Evolutionary conservation across 2,888 invertebrate genomes (phyloP), one percentile per base, ranked within the genome.

Genomic region (Amphipoea lucens): DNA sequence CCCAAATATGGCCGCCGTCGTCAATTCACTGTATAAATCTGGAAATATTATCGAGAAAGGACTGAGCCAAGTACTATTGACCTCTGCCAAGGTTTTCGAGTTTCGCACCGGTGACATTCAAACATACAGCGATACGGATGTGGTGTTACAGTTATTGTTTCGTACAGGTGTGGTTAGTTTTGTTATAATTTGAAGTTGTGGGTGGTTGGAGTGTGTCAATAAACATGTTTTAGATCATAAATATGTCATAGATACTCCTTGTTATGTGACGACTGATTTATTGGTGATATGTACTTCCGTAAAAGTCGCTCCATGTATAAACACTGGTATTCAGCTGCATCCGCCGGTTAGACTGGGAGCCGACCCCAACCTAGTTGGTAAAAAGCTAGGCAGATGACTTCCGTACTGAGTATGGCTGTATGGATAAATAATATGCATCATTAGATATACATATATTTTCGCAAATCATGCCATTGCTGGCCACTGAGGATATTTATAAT

Each of bases 81-180:
- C 95, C 95, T 92, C 88, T 45, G 71, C 87, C 95, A 95, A 95
- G 95, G 95, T 88, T 92, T 91, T 89, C 92, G 83, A 91, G 91
- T 92, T 89, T 83, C 73, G 68, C 81, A 70, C 81, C 74, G 65
- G 78, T 94, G 93, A 92, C 94, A 94, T 94, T 94, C 92, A 92
- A 87, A 92, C 89, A 90, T 88, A 90, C 87, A 84, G 81, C 90
- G 76, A 94, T 94, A 92, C 93, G 94, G 93, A 94, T 94, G 89
- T 93, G 91, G 69, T 71, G 66, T 75, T 82, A 83, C 85, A 84
- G 78, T 90, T 88, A 84, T 82, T 85, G 79, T 81, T 68, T 11
- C 51, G 9, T 36, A 6, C 68, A 71, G 63, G 68, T 83, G 79
- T 70, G 62, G 60, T 63, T 72, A 29, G n/a, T 9, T 23, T n/a